These are phyloP conservation scores for Copidosoma floridanum DNA, from an alignment of 1,140 invertebrate genomes.

Conservation along the genomic window DNA sequence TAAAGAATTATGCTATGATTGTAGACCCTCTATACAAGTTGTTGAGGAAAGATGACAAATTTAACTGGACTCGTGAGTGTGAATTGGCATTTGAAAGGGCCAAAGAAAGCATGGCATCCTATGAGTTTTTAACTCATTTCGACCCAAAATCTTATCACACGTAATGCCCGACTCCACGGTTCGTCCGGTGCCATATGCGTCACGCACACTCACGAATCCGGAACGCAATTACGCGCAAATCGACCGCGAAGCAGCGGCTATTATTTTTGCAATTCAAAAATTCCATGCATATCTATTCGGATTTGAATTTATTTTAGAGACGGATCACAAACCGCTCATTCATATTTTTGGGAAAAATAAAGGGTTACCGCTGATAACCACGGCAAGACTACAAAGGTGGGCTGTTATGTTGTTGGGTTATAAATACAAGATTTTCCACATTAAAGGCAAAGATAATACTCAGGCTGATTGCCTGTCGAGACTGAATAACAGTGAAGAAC, in stretches of 20 bases:
- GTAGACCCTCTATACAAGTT: constrained; percentile 6
- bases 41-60: background rate
- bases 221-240: constrained; percentile 9
- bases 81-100: background rate
- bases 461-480: constrained; percentile 4
- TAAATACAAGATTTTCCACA: constrained; percentile 5
- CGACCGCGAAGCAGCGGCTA: background rate
- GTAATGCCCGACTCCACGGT: background rate
- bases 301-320: constrained; percentile 17
- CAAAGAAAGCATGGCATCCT: background rate
- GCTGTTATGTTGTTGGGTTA: constrained; percentile 2
- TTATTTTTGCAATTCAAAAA: background rate
- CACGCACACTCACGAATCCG: background rate
- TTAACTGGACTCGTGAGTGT: background rate
- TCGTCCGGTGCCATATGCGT: background rate
- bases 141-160: background rate
- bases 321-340: constrained; percentile 55
- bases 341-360: constrained; percentile 32
- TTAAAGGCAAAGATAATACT: background rate
- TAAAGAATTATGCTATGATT: constrained; percentile 1
- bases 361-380: constrained; percentile 28
- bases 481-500: background rate
- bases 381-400: constrained; percentile 8
- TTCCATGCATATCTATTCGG: constrained; percentile 7
- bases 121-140: constrained; percentile 2